Conservation (phyloP, 2,888 invertebrate species). For the Drosophila suboccidentalis region DNA sequence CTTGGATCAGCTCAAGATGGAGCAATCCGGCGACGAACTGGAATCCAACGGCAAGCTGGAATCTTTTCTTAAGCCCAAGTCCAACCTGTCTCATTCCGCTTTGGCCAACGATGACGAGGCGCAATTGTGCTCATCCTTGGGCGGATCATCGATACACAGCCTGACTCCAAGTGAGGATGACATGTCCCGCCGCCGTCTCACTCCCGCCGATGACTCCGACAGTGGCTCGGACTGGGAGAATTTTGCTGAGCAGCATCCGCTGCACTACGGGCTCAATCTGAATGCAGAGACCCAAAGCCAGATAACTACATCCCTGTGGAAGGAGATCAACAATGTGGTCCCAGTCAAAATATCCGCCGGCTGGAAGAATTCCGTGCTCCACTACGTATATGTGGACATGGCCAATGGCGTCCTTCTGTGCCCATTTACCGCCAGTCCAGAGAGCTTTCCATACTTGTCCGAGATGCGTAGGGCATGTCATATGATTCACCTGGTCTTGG, state of each 20-base stretch:
- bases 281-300: constrained; percentile 86
- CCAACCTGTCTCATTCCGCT: constrained; percentile 33
- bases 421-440: constrained; percentile 78
- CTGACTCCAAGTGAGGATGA: constrained; percentile 83
- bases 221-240: constrained; percentile 91
- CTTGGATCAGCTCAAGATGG: constrained; percentile 56
- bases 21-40: constrained; percentile 57
- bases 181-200: constrained; percentile 72
- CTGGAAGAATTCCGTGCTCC: constrained; percentile 80
- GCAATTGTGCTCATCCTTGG: constrained; percentile 79
- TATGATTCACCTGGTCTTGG: constrained; percentile 90
- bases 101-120: constrained; percentile 82
- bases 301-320: constrained; percentile 90
- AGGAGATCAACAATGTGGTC: constrained; percentile 87
- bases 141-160: constrained; percentile 83
- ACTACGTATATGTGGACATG: constrained; percentile 80
- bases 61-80: constrained; percentile 70
- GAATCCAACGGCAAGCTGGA: constrained; percentile 68
- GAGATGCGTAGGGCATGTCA: constrained; percentile 91
- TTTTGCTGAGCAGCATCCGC: constrained; percentile 83
- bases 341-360: constrained; percentile 84
- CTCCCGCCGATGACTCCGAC: constrained; percentile 85
- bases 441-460: constrained; percentile 87
- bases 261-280: constrained; percentile 74
- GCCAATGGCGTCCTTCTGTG: constrained; percentile 75